These are phyloP conservation scores for Caenorhabditis sp. DNA, from an alignment of 2,888 invertebrate genomes.

Conservation along the genomic window DNA sequence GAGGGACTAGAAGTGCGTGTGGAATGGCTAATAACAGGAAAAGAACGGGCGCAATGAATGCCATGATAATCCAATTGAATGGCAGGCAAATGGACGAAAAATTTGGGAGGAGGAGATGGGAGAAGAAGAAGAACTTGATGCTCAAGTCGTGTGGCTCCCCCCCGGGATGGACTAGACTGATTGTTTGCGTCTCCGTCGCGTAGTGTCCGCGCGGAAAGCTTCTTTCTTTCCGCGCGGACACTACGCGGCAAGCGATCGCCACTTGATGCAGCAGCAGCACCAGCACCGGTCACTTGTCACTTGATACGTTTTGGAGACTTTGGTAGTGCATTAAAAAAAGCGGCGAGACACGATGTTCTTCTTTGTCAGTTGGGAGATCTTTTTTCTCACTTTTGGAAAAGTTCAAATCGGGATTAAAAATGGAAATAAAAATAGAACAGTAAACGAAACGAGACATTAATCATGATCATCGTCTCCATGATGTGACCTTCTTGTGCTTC, in stretches of 20 bases:
- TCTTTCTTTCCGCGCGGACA: conserved; percentile 46
- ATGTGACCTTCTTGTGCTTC: conserved; percentile 72
- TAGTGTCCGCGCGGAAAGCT: conserved; percentile 21
- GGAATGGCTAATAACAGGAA: conserved; percentile 22
- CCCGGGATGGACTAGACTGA: conserved; percentile 34
- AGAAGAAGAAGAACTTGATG: conserved; percentile 24
- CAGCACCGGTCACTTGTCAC: conserved; percentile 58
- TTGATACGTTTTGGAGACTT: conserved; percentile 47
- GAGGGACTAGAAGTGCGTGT: too few species aligned
- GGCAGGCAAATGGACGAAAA: conserved; percentile 13
- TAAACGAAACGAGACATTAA: not conserved
- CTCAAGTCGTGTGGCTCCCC: conserved; percentile 49
- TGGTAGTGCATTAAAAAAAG: conserved; percentile 10
- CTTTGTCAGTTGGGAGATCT: not conserved
- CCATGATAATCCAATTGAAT: conserved; percentile 29
- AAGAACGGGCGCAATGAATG: conserved; percentile 13
- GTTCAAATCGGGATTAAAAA: too few species aligned
- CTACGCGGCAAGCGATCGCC: conserved; percentile 48
- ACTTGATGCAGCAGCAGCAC: conserved; percentile 38
- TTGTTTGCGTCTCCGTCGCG: conserved; percentile 48
- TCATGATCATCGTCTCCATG: conserved; percentile 66
- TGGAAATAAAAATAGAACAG: too few species aligned
- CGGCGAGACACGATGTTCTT: conserved; percentile 37
- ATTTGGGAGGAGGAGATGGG: conserved; percentile 15
- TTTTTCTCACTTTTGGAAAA: too few species aligned